These are phyloP conservation scores for Philereme transversata DNA, from an alignment of 2,888 invertebrate species.

Conservation along the genomic window DNA sequence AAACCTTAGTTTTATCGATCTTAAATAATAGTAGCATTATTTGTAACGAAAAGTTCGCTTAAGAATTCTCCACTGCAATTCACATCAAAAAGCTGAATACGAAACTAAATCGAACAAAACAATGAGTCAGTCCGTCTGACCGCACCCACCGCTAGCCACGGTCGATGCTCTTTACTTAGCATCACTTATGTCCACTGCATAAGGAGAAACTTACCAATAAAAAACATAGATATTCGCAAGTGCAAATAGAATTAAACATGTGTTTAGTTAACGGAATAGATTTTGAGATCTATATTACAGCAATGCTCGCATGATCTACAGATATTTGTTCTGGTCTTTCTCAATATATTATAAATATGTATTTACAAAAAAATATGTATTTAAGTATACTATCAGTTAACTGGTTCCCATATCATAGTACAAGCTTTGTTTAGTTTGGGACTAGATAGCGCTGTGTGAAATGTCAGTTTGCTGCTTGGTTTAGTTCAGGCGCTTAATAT, in stretches of 20 bases:
- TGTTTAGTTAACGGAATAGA: slow-evolving; percentile 11
- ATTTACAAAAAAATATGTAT: no score
- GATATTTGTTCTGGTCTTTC: no score
- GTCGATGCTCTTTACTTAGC: slow-evolving; percentile 45
- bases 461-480: no score
- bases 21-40: no score
- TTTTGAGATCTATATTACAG: neutral
- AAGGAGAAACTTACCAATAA: neutral
- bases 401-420: no score
- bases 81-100: neutral
- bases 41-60: neutral
- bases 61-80: neutral
- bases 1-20: no score
- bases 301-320: no score
- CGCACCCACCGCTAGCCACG: slow-evolving; percentile 42
- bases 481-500: no score
- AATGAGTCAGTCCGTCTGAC: slow-evolving; percentile 45
- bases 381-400: no score
- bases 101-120: neutral
- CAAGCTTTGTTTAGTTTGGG: no score
- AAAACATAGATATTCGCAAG: neutral
- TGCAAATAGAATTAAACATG: slow-evolving; percentile 2
- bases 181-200: neutral
- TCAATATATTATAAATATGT: no score
- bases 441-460: no score